Conservation (phyloP, 1,140 invertebrate species). For the Ceratoteleas bidentatus region DNA sequence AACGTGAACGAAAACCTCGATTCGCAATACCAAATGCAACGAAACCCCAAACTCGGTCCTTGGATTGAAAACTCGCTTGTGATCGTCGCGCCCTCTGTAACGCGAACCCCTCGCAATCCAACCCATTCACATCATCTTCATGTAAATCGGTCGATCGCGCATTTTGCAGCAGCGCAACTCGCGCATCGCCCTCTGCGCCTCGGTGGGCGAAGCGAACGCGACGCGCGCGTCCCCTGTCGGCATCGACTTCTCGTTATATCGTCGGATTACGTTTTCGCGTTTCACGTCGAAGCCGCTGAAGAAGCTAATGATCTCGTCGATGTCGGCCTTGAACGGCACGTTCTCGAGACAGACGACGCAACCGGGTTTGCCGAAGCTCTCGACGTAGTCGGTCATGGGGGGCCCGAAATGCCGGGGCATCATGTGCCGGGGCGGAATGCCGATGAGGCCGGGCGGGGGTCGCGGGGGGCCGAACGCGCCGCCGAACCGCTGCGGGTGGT, state of each 20-base stretch:
- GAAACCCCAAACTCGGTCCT: too few relatives aligned
- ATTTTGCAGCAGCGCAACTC: constrained; percentile 82
- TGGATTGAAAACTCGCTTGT: too few relatives aligned
- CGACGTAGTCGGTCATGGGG: constrained; percentile 70
- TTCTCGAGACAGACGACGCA: constrained; percentile 92
- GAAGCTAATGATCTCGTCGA: constrained; percentile 93
- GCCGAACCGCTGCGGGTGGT: constrained; percentile 72
- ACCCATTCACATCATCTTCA: constrained; percentile 74
- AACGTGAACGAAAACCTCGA: too few relatives aligned
- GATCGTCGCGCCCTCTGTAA: background rate
- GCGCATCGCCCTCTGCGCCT: constrained; percentile 88
- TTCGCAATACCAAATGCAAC: too few relatives aligned
- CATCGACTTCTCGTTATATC: constrained; percentile 91
- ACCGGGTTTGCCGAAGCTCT: constrained; percentile 88
- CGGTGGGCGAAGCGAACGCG: constrained; percentile 87
- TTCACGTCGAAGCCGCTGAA: constrained; percentile 89
- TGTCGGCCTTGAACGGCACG: constrained; percentile 91
- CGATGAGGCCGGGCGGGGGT: constrained; percentile 74
- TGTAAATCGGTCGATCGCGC: constrained; percentile 82
- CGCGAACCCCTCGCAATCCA: background rate
- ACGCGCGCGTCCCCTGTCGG: constrained; percentile 95
- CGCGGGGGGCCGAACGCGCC: constrained; percentile 74
- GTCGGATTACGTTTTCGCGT: constrained; percentile 89
- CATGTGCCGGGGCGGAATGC: constrained; percentile 75
- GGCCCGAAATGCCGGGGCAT: constrained; percentile 53